phyloP scores from a whole-genome alignment of 2,797 vertebrate genomes.

The Pampus argenteus region DNA sequence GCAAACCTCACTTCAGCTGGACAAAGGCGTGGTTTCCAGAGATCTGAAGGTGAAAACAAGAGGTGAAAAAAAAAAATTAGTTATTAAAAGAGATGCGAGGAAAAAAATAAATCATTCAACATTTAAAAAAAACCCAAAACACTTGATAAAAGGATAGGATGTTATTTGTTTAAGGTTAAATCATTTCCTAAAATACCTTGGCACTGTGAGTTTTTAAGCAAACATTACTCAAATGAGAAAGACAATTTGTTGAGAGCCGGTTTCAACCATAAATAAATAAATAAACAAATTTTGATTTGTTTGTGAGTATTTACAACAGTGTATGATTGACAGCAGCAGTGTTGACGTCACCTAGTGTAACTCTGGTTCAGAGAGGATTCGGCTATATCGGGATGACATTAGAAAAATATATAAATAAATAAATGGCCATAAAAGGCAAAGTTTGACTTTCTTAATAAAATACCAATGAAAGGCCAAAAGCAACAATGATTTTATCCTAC shows the following conservation, averaged over 20 bases:
- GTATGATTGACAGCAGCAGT: background rate
- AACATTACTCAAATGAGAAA: background rate
- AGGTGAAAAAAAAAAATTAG: background rate
- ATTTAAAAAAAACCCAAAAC: background rate
- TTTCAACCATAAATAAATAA: background rate
- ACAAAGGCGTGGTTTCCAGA: slow-evolving; percentile 80
- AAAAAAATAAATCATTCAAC: background rate
- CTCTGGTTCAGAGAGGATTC: background rate
- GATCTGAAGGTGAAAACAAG: slow-evolving; percentile 59
- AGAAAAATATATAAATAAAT: background rate
- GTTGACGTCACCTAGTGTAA: background rate
- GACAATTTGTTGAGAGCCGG: background rate
- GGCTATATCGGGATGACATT: background rate
- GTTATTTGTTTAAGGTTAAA: too few species aligned
- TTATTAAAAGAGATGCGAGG: slow-evolving; percentile 8
- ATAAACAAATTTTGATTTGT: slow-evolving; percentile 1
- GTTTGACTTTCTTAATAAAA: background rate
- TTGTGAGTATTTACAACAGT: background rate
- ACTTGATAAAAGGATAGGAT: background rate
- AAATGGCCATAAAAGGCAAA: background rate
- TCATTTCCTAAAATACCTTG: background rate
- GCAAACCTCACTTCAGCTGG: slow-evolving; percentile 81
- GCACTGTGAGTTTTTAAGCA: background rate
- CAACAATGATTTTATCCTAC: background rate
- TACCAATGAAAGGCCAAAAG: background rate